Evolutionary conservation across 2,113 vertebrate genomes (phyloP).

Genomic region (Bos javanicus): DNA sequence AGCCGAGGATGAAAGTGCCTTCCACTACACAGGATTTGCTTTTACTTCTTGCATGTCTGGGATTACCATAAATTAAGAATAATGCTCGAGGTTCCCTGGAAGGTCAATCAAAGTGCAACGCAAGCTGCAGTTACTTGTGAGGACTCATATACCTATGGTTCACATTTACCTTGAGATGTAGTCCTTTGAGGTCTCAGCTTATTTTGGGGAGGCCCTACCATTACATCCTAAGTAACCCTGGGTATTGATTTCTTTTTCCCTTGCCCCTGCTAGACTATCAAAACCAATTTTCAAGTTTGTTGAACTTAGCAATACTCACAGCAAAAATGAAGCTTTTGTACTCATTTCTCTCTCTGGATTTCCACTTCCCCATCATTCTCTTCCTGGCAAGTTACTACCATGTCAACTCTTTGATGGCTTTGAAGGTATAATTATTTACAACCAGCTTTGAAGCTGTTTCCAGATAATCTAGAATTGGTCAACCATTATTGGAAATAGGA

Average conservation of each 20-base stretch:
- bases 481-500: not conserved
- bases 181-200: not conserved
- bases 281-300: not conserved
- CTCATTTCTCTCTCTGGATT: not conserved
- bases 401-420: not conserved
- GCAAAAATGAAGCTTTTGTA: not conserved
- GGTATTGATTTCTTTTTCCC: not conserved
- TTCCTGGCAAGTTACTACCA: not conserved
- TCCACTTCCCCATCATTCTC: not conserved
- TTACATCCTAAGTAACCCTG: not conserved
- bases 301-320: not conserved
- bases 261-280: not conserved
- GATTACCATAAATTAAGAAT: not conserved
- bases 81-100: not conserved
- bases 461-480: not conserved
- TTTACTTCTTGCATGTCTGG: not conserved
- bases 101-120: not conserved
- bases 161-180: not conserved
- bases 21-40: not conserved
- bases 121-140: not conserved
- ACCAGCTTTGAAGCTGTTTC: not conserved
- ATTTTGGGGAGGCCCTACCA: not conserved
- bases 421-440: not conserved
- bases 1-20: not conserved
- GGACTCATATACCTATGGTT: not conserved